Conservation (phyloP, 2,797 vertebrate genomes). For the Syncerus caffer region DNA sequence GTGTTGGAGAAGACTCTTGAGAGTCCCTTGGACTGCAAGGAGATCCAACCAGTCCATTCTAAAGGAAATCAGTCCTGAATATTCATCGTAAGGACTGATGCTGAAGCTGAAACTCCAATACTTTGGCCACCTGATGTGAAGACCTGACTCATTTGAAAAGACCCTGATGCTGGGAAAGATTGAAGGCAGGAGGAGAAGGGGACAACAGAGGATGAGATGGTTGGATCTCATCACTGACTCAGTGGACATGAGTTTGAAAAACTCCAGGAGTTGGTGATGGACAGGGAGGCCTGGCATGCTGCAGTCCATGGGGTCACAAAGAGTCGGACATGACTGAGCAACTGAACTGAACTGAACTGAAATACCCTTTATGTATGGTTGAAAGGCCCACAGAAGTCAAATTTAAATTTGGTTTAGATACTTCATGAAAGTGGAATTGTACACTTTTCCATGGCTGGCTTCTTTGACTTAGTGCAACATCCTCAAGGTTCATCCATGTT, state of each 20-base stretch:
- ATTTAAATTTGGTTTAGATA: neutral
- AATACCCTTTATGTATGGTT: neutral
- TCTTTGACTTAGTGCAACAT: neutral
- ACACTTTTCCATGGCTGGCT: neutral
- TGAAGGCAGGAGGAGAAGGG: neutral
- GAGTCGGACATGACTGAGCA: neutral
- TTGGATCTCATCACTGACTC: accelerated
- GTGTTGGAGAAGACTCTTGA: neutral
- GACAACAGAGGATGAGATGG: neutral
- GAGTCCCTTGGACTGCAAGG: neutral
- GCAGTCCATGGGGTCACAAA: neutral
- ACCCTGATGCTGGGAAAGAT: neutral
- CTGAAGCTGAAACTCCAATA: neutral
- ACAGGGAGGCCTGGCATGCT: neutral
- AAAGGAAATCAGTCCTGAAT: neutral
- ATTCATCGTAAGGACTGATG: neutral
- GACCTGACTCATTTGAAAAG: neutral
- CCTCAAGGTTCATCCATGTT: neutral
- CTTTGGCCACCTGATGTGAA: neutral
- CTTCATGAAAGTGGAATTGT: neutral
- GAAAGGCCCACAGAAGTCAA: neutral
- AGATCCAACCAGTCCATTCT: neutral
- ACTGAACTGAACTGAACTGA: neutral
- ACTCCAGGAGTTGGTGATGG: neutral
- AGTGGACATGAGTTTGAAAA: neutral